These are phyloP conservation scores for Bucorvus abyssinicus DNA, from an alignment of 2,797 vertebrate species.

Conservation along the genomic window DNA sequence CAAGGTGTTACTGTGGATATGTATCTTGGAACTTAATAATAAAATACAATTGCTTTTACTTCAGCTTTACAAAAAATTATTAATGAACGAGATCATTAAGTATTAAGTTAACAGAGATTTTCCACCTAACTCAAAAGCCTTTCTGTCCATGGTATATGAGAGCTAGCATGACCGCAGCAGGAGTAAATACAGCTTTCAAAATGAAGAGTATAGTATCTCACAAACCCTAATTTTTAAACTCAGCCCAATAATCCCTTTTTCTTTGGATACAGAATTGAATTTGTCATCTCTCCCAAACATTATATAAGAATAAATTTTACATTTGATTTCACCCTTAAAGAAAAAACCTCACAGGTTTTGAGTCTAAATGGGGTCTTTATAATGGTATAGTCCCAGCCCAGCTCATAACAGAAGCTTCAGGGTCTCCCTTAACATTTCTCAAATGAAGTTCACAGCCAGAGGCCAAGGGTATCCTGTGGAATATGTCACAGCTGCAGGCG, in stretches of 20 bases:
- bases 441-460: neutral
- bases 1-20: neutral
- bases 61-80: neutral
- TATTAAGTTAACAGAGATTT: neutral
- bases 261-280: neutral
- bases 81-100: neutral
- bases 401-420: neutral
- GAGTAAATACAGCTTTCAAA: neutral
- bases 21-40: neutral
- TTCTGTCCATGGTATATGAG: neutral
- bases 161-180: neutral
- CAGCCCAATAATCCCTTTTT: neutral
- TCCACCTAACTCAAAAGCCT: neutral
- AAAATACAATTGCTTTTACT: slow-evolving; percentile 8
- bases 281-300: neutral
- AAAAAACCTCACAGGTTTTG: neutral
- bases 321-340: neutral
- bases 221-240: neutral
- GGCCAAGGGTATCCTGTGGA: neutral
- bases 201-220: neutral
- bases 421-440: neutral
- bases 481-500: neutral
- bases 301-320: neutral
- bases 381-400: neutral
- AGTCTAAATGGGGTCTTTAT: neutral